Evolutionary conservation across 2,797 vertebrate genomes (phyloP), one percentile per base, ranked within the genome.

Genomic region (Bovichtus diacanthus): DNA sequence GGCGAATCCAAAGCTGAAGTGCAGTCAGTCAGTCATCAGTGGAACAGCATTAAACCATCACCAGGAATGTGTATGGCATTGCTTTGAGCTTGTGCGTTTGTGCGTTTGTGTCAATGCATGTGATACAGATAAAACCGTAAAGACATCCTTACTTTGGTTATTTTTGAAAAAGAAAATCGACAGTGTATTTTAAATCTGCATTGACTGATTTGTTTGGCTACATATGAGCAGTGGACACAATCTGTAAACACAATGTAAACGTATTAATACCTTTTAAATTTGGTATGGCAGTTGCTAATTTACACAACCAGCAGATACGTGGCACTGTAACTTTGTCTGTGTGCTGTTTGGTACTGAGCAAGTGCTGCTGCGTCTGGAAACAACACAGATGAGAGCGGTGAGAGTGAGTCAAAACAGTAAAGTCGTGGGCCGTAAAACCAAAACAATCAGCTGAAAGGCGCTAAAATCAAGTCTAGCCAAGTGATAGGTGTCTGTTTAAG

Each of bases 1-100:
- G 39, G 67, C 51, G 58, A 60, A 59, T 39, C 9, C 56, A 76
- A 50, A 53, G 72, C 50, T 54, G 55, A 43, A 7, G 23, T 59
- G 9, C 54, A 47, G n/a, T n/a, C n/a, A n/a, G n/a, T n/a, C 29
- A 59, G 53, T 53, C 39, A 19, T 11, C 58, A 43, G 9, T 36
- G 53, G 29, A 55, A 25, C 34, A 39, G 12, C 1, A 38, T 60
- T 36, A 23, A 25, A 59, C 15, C 36, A 10, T 59, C 36, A 41
- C 56, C 0, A 43, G 39, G 43, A 43, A 36, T n/a, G 54, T 60
- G 58, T 6, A 6, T 27, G 23, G 1, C 23, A 16, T 10, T 27
- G 15, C 21, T 8, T 2, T 16, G 3, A 21, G 11, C 31, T 51
- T 15, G 7, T 53, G 25, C 3, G 2, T n/a, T n/a, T n/a, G n/a